These are phyloP conservation scores for Apoderus coryli DNA, from an alignment of 2,888 invertebrate species.

Conservation along the genomic window DNA sequence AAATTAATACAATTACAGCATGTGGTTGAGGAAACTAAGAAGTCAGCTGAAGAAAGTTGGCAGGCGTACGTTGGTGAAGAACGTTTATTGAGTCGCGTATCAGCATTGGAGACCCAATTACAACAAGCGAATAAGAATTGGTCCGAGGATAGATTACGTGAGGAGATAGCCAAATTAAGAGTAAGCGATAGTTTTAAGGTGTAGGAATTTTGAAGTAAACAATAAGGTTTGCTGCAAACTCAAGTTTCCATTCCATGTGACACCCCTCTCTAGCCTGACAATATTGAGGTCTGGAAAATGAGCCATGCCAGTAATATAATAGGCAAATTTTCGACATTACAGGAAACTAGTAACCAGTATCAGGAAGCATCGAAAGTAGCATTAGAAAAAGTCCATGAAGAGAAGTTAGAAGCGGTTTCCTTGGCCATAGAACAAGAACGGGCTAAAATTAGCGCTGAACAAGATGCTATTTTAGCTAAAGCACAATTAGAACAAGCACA, in stretches of 20 bases:
- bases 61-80: constrained; percentile 80
- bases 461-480: constrained; percentile 49
- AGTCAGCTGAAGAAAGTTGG: constrained; percentile 41
- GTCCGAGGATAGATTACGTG: constrained; percentile 60
- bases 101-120: constrained; percentile 84
- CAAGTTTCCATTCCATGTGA: too few relatives aligned
- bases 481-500: constrained; percentile 33
- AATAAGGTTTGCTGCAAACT: too few relatives aligned
- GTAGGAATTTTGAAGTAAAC: too few relatives aligned
- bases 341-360: constrained; percentile 53
- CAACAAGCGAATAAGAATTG: constrained; percentile 62
- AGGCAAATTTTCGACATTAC: too few relatives aligned
- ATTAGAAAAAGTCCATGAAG: constrained; percentile 70
- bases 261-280: too few relatives aligned
- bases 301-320: too few relatives aligned
- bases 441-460: constrained; percentile 49
- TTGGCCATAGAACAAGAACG: constrained; percentile 56
- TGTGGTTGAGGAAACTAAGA: constrained; percentile 65
- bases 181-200: constrained; percentile 18
- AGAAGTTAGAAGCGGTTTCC: constrained; percentile 64
- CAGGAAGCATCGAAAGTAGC: constrained; percentile 73
- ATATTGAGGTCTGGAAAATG: too few relatives aligned
- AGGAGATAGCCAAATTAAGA: constrained; percentile 53
- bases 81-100: constrained; percentile 80
- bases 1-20: constrained; percentile 74